Conservation (phyloP, 2,113 vertebrate genomes). For the Toxotes chatareus region DNA sequence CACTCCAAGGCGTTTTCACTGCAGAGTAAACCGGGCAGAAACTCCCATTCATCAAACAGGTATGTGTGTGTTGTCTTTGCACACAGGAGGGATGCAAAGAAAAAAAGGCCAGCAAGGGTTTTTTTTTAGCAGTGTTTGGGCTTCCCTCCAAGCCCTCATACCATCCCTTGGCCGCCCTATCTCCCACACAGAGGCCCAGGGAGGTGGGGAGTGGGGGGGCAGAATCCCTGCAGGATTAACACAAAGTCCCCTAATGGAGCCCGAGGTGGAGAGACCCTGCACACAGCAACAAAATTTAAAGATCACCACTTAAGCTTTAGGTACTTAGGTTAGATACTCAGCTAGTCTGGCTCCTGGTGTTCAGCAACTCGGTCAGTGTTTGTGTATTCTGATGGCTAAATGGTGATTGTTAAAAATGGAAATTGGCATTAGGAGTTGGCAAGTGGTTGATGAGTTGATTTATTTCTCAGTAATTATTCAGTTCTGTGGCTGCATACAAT, state of each 20-base stretch:
- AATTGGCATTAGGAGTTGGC: constrained; percentile 18
- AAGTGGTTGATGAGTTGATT: constrained; percentile 1
- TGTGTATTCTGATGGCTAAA: constrained; percentile 31
- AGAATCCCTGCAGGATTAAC: constrained; percentile 74
- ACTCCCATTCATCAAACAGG: constrained; percentile 80
- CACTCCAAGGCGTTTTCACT: constrained; percentile 72
- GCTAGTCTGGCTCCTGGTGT: constrained; percentile 70
- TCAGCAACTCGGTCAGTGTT: constrained; percentile 38
- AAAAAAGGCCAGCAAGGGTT: constrained; percentile 46
- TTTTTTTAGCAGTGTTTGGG: constrained; percentile 74
- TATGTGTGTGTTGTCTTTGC: constrained; percentile 80
- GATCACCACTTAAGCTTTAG: constrained; percentile 69
- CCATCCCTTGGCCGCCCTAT: constrained; percentile 57
- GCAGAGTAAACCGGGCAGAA: constrained; percentile 74
- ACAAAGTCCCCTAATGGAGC: constrained; percentile 78
- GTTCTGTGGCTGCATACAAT: neutral
- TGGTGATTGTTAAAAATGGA: constrained; percentile 41
- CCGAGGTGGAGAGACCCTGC: constrained; percentile 58
- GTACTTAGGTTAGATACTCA: constrained; percentile 65
- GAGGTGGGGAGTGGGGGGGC: constrained; percentile 21
- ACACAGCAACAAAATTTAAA: constrained; percentile 63
- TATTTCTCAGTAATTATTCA: neutral
- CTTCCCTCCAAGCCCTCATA: constrained; percentile 68
- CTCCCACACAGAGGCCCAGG: constrained; percentile 56
- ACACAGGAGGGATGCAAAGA: constrained; percentile 50